phyloP scores from a whole-genome alignment of 2,888 invertebrate species.

The Creontiades dilutus region DNA sequence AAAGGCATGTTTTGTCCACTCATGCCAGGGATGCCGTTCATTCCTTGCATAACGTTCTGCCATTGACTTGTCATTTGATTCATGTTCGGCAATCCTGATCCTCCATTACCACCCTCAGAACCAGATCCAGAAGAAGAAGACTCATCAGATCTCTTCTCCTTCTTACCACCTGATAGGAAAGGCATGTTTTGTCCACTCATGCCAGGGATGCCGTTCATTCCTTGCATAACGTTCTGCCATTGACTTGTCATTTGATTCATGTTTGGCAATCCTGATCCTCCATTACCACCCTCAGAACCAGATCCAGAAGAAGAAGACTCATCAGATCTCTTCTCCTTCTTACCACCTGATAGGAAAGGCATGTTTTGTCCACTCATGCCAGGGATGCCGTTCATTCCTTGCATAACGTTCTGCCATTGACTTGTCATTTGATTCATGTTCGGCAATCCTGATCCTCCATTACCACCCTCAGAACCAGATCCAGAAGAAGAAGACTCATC shows the following conservation, averaged over 20 bases:
- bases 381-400: slow-evolving; percentile 27
- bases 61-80: not conserved
- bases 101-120: too few species aligned
- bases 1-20: slow-evolving; percentile 51
- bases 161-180: too few species aligned
- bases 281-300: not conserved
- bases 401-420: slow-evolving; percentile 44
- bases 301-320: not conserved
- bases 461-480: not conserved
- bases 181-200: slow-evolving; percentile 52
- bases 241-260: slow-evolving; percentile 35
- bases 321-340: slow-evolving; percentile 43
- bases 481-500: slow-evolving; percentile 46
- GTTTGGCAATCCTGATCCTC: slow-evolving; percentile 14
- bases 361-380: slow-evolving; percentile 42
- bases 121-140: too few species aligned
- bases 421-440: slow-evolving; percentile 61
- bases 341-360: slow-evolving; percentile 35
- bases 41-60: not conserved
- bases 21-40: not conserved
- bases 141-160: too few species aligned
- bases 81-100: not conserved
- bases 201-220: not conserved
- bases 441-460: not conserved
- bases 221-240: not conserved